Conservation (phyloP, 2,797 vertebrate species). For the Epinephelus coioides region DNA sequence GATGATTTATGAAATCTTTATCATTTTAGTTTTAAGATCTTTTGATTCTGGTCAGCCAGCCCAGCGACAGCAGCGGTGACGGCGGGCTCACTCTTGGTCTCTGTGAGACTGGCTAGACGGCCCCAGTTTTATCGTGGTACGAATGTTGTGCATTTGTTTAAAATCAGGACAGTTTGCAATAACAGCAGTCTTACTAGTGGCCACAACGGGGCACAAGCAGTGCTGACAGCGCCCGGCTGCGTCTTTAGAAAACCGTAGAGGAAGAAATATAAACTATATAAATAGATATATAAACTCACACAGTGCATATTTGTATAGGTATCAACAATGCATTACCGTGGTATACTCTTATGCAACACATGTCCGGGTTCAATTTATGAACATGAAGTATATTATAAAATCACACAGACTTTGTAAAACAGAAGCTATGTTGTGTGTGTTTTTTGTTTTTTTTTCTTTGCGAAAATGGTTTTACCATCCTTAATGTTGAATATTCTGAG, state of each 20-base stretch:
- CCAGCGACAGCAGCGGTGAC: conserved; percentile 93
- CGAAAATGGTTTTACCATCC: conserved; percentile 95
- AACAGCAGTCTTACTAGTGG: conserved; percentile 92
- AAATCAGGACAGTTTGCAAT: conserved; percentile 99
- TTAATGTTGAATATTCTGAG: conserved; percentile 96
- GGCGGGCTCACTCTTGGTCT: conserved; percentile 99
- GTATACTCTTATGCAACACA: conserved; percentile 85
- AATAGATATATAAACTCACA: conserved; percentile 75
- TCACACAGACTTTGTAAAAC: conserved; percentile 93
- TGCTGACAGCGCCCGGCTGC: conserved; percentile 96
- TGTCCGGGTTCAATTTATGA: conserved; percentile 96
- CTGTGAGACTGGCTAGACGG: conserved; percentile 93
- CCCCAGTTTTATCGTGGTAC: conserved; percentile 99
- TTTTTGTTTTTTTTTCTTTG: conserved; percentile 38
- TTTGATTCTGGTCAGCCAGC: conserved; percentile 96
- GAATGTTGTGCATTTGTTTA: conserved; percentile 99
- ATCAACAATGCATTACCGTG: conserved; percentile 80
- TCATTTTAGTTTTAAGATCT: conserved; percentile 94
- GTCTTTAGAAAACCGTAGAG: conserved; percentile 92
- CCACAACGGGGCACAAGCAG: conserved; percentile 94
- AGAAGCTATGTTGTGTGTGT: conserved; percentile 88
- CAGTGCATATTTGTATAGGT: conserved; percentile 84
- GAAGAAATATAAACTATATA: conserved; percentile 79
- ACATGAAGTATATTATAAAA: conserved; percentile 80
- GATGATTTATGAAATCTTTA: conserved; percentile 77